Evolutionary conservation across 2,888 invertebrate genomes (phyloP).

Genomic region (Gastrophysa polygoni): DNA sequence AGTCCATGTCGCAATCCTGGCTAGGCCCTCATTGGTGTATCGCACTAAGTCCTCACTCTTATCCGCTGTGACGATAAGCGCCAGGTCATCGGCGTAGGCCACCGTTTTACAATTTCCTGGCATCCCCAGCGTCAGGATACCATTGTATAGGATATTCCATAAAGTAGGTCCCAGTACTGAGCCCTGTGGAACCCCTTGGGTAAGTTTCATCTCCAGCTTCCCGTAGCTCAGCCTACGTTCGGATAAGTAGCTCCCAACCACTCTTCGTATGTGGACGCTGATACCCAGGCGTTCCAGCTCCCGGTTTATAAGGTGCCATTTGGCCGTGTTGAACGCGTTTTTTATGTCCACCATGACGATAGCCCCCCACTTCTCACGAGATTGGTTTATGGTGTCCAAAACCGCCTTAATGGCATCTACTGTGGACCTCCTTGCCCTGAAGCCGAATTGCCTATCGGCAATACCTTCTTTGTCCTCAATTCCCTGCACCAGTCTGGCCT

Average conservation of each 20-base stretch:
- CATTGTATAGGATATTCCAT: neutral
- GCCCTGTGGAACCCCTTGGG: slow-evolving; percentile 3
- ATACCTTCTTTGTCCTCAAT: slow-evolving; percentile 7
- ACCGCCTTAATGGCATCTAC: slow-evolving; percentile 9
- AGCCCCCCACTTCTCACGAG: neutral
- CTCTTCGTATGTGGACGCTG: neutral
- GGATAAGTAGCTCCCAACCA: neutral
- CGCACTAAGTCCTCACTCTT: neutral
- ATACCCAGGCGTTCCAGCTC: neutral
- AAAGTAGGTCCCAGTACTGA: neutral
- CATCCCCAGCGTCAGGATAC: neutral
- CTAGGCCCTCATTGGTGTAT: neutral
- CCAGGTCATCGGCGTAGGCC: neutral
- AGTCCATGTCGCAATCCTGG: neutral
- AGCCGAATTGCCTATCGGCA: slow-evolving; percentile 22
- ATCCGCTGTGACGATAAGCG: neutral
- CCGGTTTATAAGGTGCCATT: slow-evolving; percentile 14
- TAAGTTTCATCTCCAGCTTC: neutral
- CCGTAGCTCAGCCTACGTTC: neutral
- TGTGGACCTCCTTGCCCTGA: slow-evolving; percentile 9
- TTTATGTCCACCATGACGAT: slow-evolving; percentile 15
- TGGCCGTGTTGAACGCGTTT: slow-evolving; percentile 26
- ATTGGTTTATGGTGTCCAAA: neutral
- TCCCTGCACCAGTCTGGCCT: slow-evolving; percentile 12
- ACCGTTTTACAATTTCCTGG: neutral